These are phyloP conservation scores for Recurvirostra avosetta DNA, from an alignment of 2,113 vertebrate genomes.

Conservation along the genomic window DNA sequence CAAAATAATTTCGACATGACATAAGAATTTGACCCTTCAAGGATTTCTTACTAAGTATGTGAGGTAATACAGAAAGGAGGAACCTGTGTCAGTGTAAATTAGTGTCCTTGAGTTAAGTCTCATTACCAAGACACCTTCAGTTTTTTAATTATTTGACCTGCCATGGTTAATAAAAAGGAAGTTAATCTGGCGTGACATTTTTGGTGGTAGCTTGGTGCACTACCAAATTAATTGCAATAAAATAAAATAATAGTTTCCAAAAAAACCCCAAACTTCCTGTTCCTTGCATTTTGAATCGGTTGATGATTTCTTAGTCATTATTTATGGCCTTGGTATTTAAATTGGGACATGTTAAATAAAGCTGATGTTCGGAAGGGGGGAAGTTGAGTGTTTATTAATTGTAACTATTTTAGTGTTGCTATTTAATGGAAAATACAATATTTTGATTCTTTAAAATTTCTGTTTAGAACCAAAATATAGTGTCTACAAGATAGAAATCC, in stretches of 20 bases:
- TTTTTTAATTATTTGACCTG: slow-evolving; percentile 59
- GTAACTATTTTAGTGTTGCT: not conserved
- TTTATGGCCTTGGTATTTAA: not conserved
- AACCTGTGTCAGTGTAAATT: slow-evolving; percentile 62
- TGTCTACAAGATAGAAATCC: not conserved
- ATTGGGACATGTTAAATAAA: not conserved
- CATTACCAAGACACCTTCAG: slow-evolving; percentile 51
- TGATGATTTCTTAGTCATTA: slow-evolving; percentile 1
- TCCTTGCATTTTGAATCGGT: not conserved
- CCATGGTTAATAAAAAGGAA: slow-evolving; percentile 61
- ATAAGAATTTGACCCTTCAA: slow-evolving; percentile 57
- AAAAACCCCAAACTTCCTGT: not conserved
- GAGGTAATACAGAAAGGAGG: slow-evolving; percentile 39
- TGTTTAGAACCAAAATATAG: not conserved
- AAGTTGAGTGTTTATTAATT: not conserved
- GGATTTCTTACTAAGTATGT: slow-evolving; percentile 22
- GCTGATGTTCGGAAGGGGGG: not conserved
- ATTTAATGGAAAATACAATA: not conserved
- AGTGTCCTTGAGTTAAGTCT: slow-evolving; percentile 34
- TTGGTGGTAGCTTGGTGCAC: slow-evolving; percentile 43
- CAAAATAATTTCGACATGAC: slow-evolving; percentile 32
- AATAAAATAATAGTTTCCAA: not conserved
- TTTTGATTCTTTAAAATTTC: not conserved
- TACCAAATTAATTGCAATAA: slow-evolving; percentile 51
- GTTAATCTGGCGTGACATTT: slow-evolving; percentile 68